Evolutionary conservation across 2,113 vertebrate genomes (phyloP).

Genomic region (Marmota monax): DNA sequence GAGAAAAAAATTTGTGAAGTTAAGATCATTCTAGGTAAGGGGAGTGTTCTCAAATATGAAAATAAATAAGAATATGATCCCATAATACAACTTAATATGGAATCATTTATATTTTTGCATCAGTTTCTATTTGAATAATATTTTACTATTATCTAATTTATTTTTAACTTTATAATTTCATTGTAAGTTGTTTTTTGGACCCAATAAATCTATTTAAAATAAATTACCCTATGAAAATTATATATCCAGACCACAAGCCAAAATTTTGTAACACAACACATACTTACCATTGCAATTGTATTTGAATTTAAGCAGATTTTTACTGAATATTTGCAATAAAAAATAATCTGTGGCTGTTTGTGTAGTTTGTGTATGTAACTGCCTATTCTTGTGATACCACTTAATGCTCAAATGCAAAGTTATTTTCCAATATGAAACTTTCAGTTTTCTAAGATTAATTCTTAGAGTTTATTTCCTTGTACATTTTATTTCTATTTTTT

Average conservation of each 20-base stretch:
- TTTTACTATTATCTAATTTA: constrained; percentile 76
- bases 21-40: constrained; percentile 45
- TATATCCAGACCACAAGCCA: not conserved
- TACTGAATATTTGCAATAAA: not conserved
- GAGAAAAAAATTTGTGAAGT: constrained; percentile 72
- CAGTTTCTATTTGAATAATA: constrained; percentile 76
- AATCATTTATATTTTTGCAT: constrained; percentile 23
- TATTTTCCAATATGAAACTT: not conserved
- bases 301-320: not conserved
- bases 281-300: not conserved
- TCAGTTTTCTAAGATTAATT: not conserved
- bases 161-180: constrained; percentile 80
- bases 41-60: constrained; percentile 65
- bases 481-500: not conserved
- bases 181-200: constrained; percentile 77
- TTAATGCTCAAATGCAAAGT: not conserved
- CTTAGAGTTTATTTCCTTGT: not conserved
- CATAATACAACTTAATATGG: not conserved
- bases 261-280: not conserved
- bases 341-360: not conserved
- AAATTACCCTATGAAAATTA: not conserved
- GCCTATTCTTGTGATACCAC: not conserved
- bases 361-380: not conserved
- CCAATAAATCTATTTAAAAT: constrained; percentile 65
- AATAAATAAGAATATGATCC: not conserved